Evolutionary conservation across 2,888 invertebrate species (phyloP).

Genomic region (Meteorus cinctellus): DNA sequence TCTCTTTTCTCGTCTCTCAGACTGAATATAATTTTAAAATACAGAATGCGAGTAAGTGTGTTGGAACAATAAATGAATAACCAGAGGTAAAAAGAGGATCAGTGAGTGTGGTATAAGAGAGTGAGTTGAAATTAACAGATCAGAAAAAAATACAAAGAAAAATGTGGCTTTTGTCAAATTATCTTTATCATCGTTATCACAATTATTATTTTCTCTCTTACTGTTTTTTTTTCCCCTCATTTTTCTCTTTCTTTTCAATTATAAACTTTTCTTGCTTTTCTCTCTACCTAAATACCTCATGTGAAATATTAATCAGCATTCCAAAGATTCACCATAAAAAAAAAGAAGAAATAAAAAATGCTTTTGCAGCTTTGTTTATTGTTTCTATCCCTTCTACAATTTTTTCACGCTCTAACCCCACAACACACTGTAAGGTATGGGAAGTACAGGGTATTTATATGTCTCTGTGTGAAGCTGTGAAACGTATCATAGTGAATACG

Average conservation of each 20-base stretch:
- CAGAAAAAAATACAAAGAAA: slow-evolving; percentile 13
- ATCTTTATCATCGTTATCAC: slow-evolving; percentile 17
- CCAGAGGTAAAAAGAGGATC: neutral
- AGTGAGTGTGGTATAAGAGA: neutral
- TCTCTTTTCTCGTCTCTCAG: neutral
- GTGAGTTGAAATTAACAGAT: neutral
- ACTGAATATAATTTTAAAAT: neutral
- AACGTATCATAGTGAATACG: slow-evolving; percentile 25
- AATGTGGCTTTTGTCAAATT: slow-evolving; percentile 37
- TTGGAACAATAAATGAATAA: slow-evolving; percentile 27
- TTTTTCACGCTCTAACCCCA: slow-evolving; percentile 10
- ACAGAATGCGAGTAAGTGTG: neutral
- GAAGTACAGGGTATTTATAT: slow-evolving; percentile 18
- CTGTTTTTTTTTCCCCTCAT: neutral
- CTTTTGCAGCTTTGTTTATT: slow-evolving; percentile 8
- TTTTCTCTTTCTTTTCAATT: too few species aligned
- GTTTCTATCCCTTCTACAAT: slow-evolving; percentile 14
- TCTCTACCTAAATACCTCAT: slow-evolving; percentile 44
- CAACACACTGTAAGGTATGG: slow-evolving; percentile 5
- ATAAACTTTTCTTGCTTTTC: slow-evolving; percentile 1
- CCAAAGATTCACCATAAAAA: slow-evolving; percentile 42
- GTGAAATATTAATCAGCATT: slow-evolving; percentile 46
- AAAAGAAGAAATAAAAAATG: neutral
- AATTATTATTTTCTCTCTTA: neutral
- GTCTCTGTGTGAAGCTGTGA: slow-evolving; percentile 37